phyloP scores from a whole-genome alignment of 1,140 invertebrate species.

The Gryllus bimaculatus region DNA sequence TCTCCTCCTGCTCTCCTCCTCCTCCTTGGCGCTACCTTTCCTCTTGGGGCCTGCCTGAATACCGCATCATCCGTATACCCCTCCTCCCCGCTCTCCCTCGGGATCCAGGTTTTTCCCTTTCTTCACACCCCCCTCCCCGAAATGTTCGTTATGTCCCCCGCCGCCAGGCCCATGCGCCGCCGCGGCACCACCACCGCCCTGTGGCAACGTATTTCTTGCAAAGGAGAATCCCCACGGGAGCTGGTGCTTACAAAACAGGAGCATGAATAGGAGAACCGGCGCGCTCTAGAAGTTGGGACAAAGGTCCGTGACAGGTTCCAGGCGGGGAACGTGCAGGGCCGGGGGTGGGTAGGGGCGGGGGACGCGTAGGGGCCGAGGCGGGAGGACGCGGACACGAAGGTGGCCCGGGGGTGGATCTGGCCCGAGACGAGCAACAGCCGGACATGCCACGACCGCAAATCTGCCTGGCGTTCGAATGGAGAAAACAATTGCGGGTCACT shows the following conservation, averaged over 20 bases:
- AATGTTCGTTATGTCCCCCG: background rate
- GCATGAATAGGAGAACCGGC: background rate
- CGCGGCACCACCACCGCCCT: background rate
- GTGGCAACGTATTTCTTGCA: conserved; percentile 1
- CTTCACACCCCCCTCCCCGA: background rate
- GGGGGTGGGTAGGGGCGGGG: no score
- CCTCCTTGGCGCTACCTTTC: background rate
- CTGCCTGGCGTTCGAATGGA: no score
- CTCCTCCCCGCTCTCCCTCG: background rate
- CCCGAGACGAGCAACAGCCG: no score
- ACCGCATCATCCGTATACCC: background rate
- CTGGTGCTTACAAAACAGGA: background rate
- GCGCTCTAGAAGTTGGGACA: background rate
- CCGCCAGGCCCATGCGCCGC: no score
- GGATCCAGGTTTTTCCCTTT: background rate
- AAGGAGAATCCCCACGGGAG: background rate
- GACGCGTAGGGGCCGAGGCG: background rate
- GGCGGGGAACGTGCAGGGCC: background rate
- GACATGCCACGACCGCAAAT: no score
- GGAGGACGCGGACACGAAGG: background rate
- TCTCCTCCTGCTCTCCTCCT: background rate
- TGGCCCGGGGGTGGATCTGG: background rate
- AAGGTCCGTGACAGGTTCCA: background rate
- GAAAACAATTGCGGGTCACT: no score
- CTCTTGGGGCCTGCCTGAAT: background rate